A percentile compares a stretch with the other conserved stretches of the same genome.
phyloP scores from a whole-genome alignment of 1,140 invertebrate species.

The Wasmannia auropunctata region DNA sequence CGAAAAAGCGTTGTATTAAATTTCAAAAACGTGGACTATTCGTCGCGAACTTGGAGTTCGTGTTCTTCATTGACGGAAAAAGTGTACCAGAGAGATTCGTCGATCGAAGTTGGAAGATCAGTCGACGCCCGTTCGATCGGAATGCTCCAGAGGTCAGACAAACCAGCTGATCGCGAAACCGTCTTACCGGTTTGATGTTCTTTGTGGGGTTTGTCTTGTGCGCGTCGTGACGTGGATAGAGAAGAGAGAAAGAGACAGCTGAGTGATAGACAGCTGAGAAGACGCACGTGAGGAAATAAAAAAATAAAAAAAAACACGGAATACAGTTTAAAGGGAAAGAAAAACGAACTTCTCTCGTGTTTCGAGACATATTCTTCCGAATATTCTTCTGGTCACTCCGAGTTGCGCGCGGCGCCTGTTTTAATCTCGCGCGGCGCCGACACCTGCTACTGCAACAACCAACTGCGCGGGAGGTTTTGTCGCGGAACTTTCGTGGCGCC shows the following conservation, averaged over 20 bases:
- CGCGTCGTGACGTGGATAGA: not conserved
- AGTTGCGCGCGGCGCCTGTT: conserved; percentile 68
- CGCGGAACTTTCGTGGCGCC: conserved; percentile 63
- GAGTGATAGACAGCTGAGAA: conserved; percentile 7
- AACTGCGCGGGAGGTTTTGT: conserved; percentile 65
- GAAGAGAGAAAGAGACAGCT: not conserved
- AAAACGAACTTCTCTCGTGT: not conserved
- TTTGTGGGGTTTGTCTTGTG: conserved; percentile 34
- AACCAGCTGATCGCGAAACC: conserved; percentile 68
- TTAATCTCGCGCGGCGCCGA: conserved; percentile 60
- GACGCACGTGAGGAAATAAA: not conserved
- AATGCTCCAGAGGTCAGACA: conserved; percentile 22
- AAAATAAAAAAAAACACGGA: conserved; percentile 46
- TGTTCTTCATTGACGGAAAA: not conserved
- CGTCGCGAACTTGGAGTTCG: not conserved
- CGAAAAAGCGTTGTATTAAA: not conserved
- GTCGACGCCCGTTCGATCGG: not conserved
- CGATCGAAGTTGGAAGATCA: not conserved
- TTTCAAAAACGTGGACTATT: conserved; percentile 30
- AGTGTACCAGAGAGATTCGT: not conserved
- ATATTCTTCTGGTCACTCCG: conserved; percentile 71
- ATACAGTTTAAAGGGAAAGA: not conserved
- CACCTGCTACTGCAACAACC: conserved; percentile 60
- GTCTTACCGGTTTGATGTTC: conserved; percentile 61
- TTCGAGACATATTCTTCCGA: too few relatives aligned